Base-by-base conservation (phyloP, 1,140 invertebrate species). In the Ganaspis sp. region DNA sequence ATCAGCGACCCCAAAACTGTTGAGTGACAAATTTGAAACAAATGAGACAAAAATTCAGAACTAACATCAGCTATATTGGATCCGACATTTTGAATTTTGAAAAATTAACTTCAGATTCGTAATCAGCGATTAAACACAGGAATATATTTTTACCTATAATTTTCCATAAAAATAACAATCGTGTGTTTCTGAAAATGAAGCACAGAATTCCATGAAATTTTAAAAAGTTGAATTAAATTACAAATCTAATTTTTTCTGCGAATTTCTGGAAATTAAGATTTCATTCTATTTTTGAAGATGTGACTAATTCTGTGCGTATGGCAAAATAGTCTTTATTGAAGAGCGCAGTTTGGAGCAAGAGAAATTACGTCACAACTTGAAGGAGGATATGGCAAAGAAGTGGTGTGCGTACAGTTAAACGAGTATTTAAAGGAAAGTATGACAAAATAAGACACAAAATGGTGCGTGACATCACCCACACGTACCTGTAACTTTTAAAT, bases 381-480 rank as follows among this genome's bases (percentile, higher is more conserved):
- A 49, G 54, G 54, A 64, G 21, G 54, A 64, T 64, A 64, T 26
- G 23, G 23, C 4, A 0, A 23, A 21, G 53, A 58, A 58, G 19
- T 23, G 2, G 21, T 26, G 19, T 23, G 42, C 3, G 19, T 26
- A 17, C 8, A 29, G 23, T 29, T 26, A 64, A 64, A 64, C 11
- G 54, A 64, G 23, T 29, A 64, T 49, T 49, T 49, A 64, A 64
- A 23, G 15, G 23, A 58, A 64, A 64, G 54, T 64, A 29, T 64
- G 45, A 49, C 45, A 49, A 49, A 49, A 64, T 64, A 64, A 64
- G 23, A 64, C 21, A 23, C 54, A 19, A 64, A 64, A 64, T 64
- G 54, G 54, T 64, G 54, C 23, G 23, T 64, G 54, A 64, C 54
- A 64, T 64, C 54, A 64, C 21, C 54, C 23, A 64, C 54, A 49